Percentiles rank a stretch among this genome's conserved stretches.
These are phyloP conservation scores for Melinaea menophilus DNA, from an alignment of 2,888 invertebrate species.

Conservation along the genomic window DNA sequence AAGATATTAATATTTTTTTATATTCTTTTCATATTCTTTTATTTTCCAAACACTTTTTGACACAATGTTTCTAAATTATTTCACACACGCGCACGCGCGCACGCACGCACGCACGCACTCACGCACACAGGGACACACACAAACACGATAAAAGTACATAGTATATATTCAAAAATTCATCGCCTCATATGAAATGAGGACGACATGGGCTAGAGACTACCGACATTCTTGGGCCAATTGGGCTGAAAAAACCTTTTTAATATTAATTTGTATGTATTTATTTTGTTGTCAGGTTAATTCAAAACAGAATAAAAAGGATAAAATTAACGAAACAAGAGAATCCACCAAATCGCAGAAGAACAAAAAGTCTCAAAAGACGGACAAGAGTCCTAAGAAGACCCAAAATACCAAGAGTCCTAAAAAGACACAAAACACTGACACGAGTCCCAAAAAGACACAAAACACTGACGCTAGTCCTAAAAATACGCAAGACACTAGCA, in stretches of 20 bases:
- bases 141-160: no score
- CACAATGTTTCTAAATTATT: no score
- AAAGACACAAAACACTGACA: constrained; percentile 46
- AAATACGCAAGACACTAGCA: not conserved
- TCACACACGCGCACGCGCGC: no score
- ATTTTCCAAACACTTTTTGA: no score
- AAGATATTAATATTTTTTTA: no score
- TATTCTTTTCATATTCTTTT: no score
- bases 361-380: constrained; percentile 48
- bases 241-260: not conserved
- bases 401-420: constrained; percentile 30
- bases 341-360: constrained; percentile 54
- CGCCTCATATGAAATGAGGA: no score
- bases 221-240: no score
- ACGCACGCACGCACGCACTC: no score
- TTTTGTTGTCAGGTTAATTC: constrained; percentile 44
- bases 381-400: constrained; percentile 25
- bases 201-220: no score
- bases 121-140: no score
- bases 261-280: not conserved
- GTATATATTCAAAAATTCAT: no score
- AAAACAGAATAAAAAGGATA: constrained; percentile 47
- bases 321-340: constrained; percentile 58
- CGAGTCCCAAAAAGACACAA: constrained; percentile 43
- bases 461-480: constrained; percentile 36